Evolutionary conservation across 2,888 invertebrate genomes (phyloP), one percentile per base, ranked within the genome.

Genomic region (Elmis aenea): DNA sequence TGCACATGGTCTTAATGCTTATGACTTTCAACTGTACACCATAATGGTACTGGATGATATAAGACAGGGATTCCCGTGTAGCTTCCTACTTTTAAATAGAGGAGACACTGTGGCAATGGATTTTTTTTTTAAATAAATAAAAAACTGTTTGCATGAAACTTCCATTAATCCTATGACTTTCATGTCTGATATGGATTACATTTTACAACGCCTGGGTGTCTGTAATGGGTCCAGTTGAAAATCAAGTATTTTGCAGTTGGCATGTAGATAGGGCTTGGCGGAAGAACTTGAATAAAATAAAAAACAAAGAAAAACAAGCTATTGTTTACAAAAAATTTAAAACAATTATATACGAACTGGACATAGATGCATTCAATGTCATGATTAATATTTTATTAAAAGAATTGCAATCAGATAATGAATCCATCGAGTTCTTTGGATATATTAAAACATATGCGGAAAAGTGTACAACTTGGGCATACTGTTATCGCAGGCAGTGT

Each of bases 131-230:
- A 13, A 6, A 9, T 15, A n/a, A 5, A 20, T 42, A 10, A 39
- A 38, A 32, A 26, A 38, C 22, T 15, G 6, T 11, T 12, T 33
- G 15, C 42, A 37, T 18, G 13, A 23, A 10, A n/a, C n/a, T n/a
- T 21, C 9, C 15, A 24, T 46, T 14, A 11, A 28, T 13, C 11
- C 33, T 15, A 38, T 33, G 11, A 36, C 44, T n/a, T 47, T 53
- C 26, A 46, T 53, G 51, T 38, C 49, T 10, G 47, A 53, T 38
- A 50, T 51, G 32, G 28, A 36, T 6, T 24, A 34, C 9, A 11
- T 11, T 12, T 44, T 51, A 39, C 29, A 50, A 50, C 33, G 44
- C 48, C 9, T 54, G 52, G 50, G 12, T 31, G 5, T 6, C 26
- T 13, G 41, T 45, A 4, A 51, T 52, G 50, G 4, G 12, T 18